Conservation (phyloP, 53 echinoderm and acorn worm genomes). For the Temnopleurus reevesii region DNA sequence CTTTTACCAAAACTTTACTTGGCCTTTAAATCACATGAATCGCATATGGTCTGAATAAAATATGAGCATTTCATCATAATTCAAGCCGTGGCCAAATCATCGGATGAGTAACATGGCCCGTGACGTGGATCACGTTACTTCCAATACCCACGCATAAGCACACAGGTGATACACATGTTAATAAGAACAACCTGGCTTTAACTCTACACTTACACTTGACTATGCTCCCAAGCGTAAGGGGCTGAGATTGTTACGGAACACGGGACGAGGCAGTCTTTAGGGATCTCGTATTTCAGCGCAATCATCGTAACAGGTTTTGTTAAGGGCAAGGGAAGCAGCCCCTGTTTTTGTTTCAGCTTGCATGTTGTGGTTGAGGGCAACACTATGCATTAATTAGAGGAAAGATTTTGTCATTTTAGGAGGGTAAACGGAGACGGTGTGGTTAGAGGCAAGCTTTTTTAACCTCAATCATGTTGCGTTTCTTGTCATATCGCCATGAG, state of each 20-base stretch:
- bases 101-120: slow-evolving; percentile 24
- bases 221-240: neutral
- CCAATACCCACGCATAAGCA: neutral
- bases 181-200: neutral
- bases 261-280: slow-evolving; percentile 11
- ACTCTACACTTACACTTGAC: neutral
- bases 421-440: neutral
- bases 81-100: slow-evolving; percentile 4
- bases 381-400: neutral
- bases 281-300: slow-evolving; percentile 27
- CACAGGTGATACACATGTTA: slow-evolving; percentile 33
- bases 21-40: too few relatives aligned
- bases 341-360: slow-evolving; percentile 19
- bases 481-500: neutral
- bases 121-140: slow-evolving; percentile 14
- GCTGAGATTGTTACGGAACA: neutral
- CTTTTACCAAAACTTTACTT: too few relatives aligned
- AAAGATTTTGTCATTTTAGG: neutral
- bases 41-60: too few relatives aligned
- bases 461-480: slow-evolving; percentile 17
- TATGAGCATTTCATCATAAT: too few relatives aligned
- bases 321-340: slow-evolving; percentile 10
- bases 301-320: slow-evolving; percentile 47
- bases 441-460: slow-evolving; percentile 19
- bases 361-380: slow-evolving; percentile 25